phyloP scores from a whole-genome alignment of 2,797 vertebrate genomes.

The Okamejei kenojei region DNA sequence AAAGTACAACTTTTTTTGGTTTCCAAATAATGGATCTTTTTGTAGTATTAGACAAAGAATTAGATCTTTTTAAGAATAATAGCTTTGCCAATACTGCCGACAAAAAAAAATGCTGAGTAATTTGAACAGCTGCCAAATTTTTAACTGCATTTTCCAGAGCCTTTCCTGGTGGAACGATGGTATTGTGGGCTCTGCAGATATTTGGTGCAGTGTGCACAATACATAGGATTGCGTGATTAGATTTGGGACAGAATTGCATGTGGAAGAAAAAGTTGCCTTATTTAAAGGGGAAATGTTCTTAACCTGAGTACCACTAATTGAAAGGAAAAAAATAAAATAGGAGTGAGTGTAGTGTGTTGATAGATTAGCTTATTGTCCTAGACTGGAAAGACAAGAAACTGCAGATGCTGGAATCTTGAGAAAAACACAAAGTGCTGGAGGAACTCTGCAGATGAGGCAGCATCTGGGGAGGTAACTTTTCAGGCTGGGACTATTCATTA shows the following conservation, averaged over 20 bases:
- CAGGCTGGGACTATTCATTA: too few species aligned
- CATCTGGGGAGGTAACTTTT: too few species aligned
- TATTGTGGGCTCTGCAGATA: background rate
- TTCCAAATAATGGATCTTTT: background rate
- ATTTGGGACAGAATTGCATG: background rate
- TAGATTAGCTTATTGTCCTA: too few species aligned
- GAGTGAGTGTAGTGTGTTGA: too few species aligned
- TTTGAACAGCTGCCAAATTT: background rate
- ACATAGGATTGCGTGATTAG: background rate
- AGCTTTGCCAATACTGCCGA: background rate
- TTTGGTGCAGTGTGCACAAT: constrained; percentile 34
- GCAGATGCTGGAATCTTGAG: too few species aligned
- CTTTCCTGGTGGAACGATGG: background rate
- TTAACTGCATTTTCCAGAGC: background rate
- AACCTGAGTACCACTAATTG: background rate
- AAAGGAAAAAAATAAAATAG: too few species aligned
- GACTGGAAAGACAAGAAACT: too few species aligned
- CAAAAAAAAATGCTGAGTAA: constrained; percentile 16
- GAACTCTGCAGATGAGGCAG: too few species aligned
- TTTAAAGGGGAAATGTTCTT: background rate
- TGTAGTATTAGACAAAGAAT: background rate
- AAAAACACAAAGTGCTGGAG: too few species aligned
- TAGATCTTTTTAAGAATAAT: background rate
- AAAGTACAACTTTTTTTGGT: background rate
- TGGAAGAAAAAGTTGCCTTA: too few species aligned